These are phyloP conservation scores for Lamellibrachia columna DNA, from an alignment of 2,888 invertebrate genomes.

Conservation along the genomic window DNA sequence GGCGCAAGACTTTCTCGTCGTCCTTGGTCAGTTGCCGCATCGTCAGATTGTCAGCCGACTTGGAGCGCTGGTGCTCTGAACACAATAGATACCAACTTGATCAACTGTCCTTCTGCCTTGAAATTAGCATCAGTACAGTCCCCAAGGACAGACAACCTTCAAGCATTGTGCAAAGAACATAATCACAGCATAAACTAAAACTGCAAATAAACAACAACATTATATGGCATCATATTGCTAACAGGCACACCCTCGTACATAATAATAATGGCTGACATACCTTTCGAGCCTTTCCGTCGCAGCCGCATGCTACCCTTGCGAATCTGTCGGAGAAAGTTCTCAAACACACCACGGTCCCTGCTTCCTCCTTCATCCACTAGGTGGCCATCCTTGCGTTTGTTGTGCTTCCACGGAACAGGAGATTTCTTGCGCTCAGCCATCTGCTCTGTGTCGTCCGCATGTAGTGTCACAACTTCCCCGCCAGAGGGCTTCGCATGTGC, in stretches of 20 bases:
- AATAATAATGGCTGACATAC: constrained; percentile 21
- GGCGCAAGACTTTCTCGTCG: constrained; percentile 34
- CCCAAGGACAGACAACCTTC: neutral
- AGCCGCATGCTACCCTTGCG: constrained; percentile 34
- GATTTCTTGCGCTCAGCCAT: neutral
- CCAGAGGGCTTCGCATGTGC: neutral
- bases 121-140: neutral
- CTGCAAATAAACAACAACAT: constrained; percentile 24
- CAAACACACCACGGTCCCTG: constrained; percentile 37
- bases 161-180: neutral
- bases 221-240: neutral
- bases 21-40: constrained; percentile 32
- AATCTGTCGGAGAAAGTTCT: constrained; percentile 36
- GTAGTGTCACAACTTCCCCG: neutral
- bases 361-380: neutral
- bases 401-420: neutral
- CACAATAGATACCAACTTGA: neutral
- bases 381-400: neutral
- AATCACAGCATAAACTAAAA: neutral
- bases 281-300: constrained; percentile 34
- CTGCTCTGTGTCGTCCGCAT: neutral
- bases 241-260: neutral
- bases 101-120: neutral
- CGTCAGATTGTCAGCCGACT: constrained; percentile 37
- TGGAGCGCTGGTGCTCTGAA: constrained; percentile 31